Percentiles rank a stretch among this genome's conserved stretches.
These are phyloP conservation scores for Nipponia nippon DNA, from an alignment of 2,113 vertebrate genomes.

Conservation along the genomic window DNA sequence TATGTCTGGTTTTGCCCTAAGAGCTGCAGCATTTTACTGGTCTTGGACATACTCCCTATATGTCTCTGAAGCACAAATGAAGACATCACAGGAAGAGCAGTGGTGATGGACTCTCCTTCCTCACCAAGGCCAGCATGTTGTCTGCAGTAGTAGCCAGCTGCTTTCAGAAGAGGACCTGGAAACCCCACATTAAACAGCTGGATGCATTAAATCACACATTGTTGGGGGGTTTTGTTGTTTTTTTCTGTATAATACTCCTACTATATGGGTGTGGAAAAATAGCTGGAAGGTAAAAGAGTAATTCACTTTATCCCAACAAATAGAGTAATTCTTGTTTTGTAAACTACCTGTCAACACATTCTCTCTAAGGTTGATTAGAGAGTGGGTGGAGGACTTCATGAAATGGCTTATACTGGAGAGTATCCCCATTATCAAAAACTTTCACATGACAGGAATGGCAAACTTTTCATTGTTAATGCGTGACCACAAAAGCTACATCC, in stretches of 20 bases:
- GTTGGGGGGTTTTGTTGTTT: accelerated
- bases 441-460: not conserved
- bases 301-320: not conserved
- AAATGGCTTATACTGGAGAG: not conserved
- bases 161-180: not conserved
- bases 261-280: not conserved
- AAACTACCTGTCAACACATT: not conserved
- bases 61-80: not conserved
- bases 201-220: not conserved
- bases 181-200: not conserved
- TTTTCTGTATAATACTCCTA: not conserved
- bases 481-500: not conserved
- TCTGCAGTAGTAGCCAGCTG: not conserved
- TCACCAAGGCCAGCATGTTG: not conserved
- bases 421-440: not conserved
- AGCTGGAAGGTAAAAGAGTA: not conserved
- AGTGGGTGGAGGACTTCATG: not conserved
- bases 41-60: not conserved
- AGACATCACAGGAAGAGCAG: not conserved
- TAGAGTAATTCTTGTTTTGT: not conserved
- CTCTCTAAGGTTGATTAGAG: not conserved
- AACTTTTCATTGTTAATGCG: not conserved
- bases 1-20: not conserved
- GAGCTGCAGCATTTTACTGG: not conserved
- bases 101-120: not conserved